Evolutionary conservation across 2,113 vertebrate species (phyloP).

Genomic region (Cyprinus carpio): DNA sequence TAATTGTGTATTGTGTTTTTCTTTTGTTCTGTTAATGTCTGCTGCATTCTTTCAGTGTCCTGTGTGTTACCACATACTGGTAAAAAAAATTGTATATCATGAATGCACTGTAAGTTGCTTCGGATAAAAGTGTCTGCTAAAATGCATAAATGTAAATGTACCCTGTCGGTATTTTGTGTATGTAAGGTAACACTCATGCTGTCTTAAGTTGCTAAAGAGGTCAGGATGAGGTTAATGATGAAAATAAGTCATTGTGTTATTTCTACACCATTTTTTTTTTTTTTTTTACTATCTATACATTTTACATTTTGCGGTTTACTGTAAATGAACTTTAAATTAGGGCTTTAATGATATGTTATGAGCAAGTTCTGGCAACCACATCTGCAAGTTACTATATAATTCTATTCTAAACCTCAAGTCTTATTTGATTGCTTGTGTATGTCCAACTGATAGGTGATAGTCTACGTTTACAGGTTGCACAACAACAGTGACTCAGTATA

Average conservation of each 20-base stretch:
- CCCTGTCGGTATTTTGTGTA: too few species aligned
- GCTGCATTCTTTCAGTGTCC: too few species aligned
- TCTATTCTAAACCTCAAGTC: not conserved
- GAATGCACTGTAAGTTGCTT: too few species aligned
- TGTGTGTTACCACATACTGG: too few species aligned
- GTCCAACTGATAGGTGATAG: not conserved
- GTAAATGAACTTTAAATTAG: not conserved
- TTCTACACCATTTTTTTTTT: not conserved
- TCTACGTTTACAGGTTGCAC: not conserved
- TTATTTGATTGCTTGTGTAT: not conserved
- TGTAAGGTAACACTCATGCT: too few species aligned
- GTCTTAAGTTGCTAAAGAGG: too few species aligned
- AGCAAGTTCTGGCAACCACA: not conserved
- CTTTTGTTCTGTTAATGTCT: too few species aligned
- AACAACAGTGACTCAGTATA: constrained; percentile 28
- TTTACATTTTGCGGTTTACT: not conserved
- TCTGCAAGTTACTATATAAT: not conserved
- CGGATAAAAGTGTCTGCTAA: too few species aligned
- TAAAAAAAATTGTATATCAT: too few species aligned
- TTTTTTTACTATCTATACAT: not conserved
- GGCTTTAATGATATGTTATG: not conserved
- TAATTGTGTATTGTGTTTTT: too few species aligned
- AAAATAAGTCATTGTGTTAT: not conserved
- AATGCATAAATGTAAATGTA: too few species aligned
- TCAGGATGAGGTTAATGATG: too few species aligned